A percentile compares a stretch with the other conserved stretches of the same genome.
phyloP scores from a whole-genome alignment of 2,113 vertebrate genomes.

The Lanius collurio region DNA sequence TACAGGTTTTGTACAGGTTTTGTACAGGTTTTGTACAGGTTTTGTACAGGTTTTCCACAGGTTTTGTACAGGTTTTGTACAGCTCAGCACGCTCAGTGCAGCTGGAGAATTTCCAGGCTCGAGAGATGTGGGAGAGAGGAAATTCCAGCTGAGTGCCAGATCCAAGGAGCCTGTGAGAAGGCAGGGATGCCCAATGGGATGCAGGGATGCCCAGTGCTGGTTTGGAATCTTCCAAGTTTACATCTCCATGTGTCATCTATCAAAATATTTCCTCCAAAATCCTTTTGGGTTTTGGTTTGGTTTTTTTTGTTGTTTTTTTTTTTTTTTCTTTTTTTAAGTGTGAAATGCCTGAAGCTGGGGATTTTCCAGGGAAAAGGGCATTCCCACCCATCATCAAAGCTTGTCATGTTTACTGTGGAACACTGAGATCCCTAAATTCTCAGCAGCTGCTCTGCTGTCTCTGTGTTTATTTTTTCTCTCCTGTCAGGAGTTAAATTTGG shows the following conservation, averaged over 20 bases:
- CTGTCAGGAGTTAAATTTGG: neutral
- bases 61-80: too few relatives aligned
- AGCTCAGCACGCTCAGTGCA: neutral
- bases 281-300: neutral
- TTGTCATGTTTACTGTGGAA: neutral
- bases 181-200: neutral
- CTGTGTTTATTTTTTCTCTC: neutral
- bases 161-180: neutral
- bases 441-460: slow-evolving; percentile 6
- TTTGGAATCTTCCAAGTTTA: neutral
- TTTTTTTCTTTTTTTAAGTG: neutral
- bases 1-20: neutral
- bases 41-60: too few relatives aligned
- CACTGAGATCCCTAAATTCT: neutral
- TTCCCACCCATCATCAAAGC: neutral
- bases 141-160: neutral
- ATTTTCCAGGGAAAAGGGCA: neutral
- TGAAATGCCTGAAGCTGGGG: neutral
- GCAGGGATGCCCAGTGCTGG: neutral
- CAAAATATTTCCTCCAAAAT: neutral
- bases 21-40: too few relatives aligned
- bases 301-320: neutral
- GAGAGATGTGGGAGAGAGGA: neutral
- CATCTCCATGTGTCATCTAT: neutral
- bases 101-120: neutral